Evolutionary conservation across 2,888 invertebrate genomes (phyloP).

Genomic region (Agonum fuliginosum): DNA sequence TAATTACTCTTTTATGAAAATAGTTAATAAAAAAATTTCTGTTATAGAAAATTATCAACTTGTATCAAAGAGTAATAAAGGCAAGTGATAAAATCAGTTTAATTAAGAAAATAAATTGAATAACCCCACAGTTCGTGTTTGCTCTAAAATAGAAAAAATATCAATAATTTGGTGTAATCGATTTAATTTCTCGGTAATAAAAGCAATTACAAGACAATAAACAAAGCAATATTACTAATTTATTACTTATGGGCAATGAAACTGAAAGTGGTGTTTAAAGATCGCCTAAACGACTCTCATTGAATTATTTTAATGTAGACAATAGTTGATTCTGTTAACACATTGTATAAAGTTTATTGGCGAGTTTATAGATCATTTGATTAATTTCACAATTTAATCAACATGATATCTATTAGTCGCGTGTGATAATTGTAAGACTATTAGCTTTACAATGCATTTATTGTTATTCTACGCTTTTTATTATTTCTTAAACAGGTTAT

Average conservation of each 20-base stretch:
- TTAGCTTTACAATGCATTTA: constrained; percentile 55
- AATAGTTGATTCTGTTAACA: constrained; percentile 35
- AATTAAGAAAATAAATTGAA: neutral
- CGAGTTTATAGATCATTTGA: constrained; percentile 48
- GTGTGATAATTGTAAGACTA: constrained; percentile 35
- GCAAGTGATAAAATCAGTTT: too few relatives aligned
- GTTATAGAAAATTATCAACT: too few relatives aligned
- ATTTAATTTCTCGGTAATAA: neutral
- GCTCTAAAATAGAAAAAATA: neutral
- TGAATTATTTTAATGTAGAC: constrained; percentile 33
- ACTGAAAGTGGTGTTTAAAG: constrained; percentile 28
- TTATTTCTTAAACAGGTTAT: constrained; percentile 53
- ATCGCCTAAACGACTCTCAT: neutral
- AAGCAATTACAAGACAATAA: constrained; percentile 29
- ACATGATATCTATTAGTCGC: constrained; percentile 38
- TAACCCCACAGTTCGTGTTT: neutral
- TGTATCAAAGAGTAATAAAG: too few relatives aligned
- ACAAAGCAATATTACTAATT: constrained; percentile 18
- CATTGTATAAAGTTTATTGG: constrained; percentile 44
- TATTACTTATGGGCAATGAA: constrained; percentile 33
- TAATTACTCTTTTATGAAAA: too few relatives aligned
- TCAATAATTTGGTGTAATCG: neutral
- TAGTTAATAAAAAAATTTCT: too few relatives aligned
- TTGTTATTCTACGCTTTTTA: constrained; percentile 47
- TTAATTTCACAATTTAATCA: constrained; percentile 48